A percentile compares a stretch with the other conserved stretches of the same genome.
phyloP scores from a whole-genome alignment of 2,113 vertebrate species.

The Mixornis gularis region DNA sequence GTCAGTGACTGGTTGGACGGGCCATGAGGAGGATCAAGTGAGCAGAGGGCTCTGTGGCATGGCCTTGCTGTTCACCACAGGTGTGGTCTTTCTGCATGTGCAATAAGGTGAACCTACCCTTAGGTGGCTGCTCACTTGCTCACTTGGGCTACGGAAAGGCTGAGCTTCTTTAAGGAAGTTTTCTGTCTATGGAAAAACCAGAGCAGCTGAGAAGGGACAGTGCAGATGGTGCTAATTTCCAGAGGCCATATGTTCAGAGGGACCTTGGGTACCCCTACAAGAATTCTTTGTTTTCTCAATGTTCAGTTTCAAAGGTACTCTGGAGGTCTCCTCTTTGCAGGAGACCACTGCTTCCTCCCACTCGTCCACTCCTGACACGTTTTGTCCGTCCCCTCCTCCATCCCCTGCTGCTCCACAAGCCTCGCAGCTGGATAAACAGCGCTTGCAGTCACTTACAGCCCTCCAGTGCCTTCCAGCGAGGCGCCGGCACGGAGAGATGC shows the following conservation, averaged over 20 bases:
- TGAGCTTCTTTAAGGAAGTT: background rate
- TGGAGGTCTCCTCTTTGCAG: conserved; percentile 43
- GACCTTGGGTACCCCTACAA: background rate
- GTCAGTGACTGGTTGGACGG: fast-evolving
- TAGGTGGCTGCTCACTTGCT: background rate
- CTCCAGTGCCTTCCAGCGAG: background rate
- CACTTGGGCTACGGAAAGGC: background rate
- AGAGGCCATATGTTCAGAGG: conserved; percentile 12
- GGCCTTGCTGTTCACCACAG: background rate
- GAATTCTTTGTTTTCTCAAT: conserved; percentile 36
- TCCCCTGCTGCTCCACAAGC: background rate
- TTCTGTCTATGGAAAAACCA: background rate
- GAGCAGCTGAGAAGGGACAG: background rate
- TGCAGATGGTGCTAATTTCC: conserved; percentile 37
- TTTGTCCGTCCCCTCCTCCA: background rate
- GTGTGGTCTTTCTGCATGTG: background rate
- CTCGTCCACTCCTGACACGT: background rate
- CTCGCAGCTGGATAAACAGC: conserved; percentile 51
- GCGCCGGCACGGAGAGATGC: background rate
- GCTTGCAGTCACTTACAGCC: background rate
- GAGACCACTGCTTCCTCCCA: conserved; percentile 32
- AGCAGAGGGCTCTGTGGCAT: background rate
- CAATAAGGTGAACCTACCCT: background rate
- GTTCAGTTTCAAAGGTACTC: conserved; percentile 40
- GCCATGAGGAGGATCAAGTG: background rate